phyloP scores from a whole-genome alignment of 2,113 vertebrate species.

The Saccopteryx leptura region DNA sequence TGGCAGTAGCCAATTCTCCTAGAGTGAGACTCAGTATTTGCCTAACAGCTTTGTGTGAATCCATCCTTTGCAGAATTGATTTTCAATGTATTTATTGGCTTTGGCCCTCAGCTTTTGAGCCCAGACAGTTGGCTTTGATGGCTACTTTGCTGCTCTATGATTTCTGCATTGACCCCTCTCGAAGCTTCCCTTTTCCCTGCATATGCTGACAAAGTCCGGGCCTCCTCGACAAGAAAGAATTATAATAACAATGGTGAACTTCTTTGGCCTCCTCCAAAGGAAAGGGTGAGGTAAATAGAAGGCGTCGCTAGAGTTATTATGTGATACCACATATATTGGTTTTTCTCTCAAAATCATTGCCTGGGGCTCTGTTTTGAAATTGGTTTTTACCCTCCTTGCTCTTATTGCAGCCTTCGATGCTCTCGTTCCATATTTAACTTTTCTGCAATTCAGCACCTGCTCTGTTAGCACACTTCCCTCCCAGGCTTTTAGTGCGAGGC shows the following conservation, averaged over 20 bases:
- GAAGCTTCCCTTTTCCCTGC: not conserved
- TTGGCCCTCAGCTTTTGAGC: not conserved
- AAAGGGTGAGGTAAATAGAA: constrained; percentile 68
- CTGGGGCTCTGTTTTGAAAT: constrained; percentile 77
- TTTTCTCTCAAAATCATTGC: constrained; percentile 76
- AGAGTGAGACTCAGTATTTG: not conserved
- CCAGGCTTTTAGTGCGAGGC: not conserved
- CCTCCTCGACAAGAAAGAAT: not conserved
- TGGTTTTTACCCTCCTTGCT: constrained; percentile 75
- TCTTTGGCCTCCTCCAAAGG: constrained; percentile 60
- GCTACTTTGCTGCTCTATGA: not conserved
- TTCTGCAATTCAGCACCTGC: constrained; percentile 78
- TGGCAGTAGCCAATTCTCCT: not conserved
- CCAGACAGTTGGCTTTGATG: not conserved
- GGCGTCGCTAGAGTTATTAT: constrained; percentile 70
- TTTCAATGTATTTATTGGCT: not conserved
- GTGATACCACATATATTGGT: constrained; percentile 70
- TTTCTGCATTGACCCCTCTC: constrained; percentile 32
- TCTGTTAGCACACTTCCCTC: constrained; percentile 39
- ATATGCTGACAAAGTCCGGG: not conserved
- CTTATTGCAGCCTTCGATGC: constrained; percentile 49
- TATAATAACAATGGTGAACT: constrained; percentile 58
- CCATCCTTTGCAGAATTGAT: not conserved
- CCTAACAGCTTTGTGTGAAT: constrained; percentile 5
- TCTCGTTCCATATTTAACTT: constrained; percentile 76